These are phyloP conservation scores for Centropristis striata DNA, from an alignment of 2,113 vertebrate species.

Conservation along the genomic window DNA sequence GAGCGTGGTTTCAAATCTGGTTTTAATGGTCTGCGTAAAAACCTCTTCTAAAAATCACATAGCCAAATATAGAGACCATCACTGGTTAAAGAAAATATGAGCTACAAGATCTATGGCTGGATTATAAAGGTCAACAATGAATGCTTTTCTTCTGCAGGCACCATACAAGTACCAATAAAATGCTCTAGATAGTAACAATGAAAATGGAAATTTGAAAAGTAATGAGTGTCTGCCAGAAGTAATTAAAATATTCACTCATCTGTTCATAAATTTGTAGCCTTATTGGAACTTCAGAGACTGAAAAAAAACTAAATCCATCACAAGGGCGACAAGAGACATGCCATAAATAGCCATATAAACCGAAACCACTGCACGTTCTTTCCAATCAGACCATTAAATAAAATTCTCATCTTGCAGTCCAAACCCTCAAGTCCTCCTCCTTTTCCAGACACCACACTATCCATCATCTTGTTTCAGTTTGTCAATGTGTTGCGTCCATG, in stretches of 20 bases:
- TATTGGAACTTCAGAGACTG: background rate
- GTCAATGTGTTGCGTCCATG: background rate
- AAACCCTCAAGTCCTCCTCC: slow-evolving; percentile 2
- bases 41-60: background rate
- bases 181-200: background rate
- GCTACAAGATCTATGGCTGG: background rate
- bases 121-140: slow-evolving; percentile 5
- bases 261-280: slow-evolving; percentile 3
- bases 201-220: slow-evolving; percentile 3
- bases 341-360: background rate
- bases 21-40: slow-evolving; percentile 1
- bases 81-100: slow-evolving; percentile 7
- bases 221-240: background rate
- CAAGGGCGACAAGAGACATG: background rate
- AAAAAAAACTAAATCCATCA: slow-evolving; percentile 11
- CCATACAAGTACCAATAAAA: slow-evolving; percentile 3
- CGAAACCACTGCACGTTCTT: slow-evolving; percentile 20
- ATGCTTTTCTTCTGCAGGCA: background rate
- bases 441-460: slow-evolving; percentile 10
- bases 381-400: slow-evolving; percentile 15
- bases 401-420: slow-evolving; percentile 7
- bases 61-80: background rate
- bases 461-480: slow-evolving; percentile 19
- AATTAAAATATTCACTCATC: background rate
- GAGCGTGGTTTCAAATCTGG: slow-evolving; percentile 4